Evolutionary conservation across 2,113 vertebrate species (phyloP), one percentile per base, ranked within the genome.

Genomic region (Notarius quadriscutis): DNA sequence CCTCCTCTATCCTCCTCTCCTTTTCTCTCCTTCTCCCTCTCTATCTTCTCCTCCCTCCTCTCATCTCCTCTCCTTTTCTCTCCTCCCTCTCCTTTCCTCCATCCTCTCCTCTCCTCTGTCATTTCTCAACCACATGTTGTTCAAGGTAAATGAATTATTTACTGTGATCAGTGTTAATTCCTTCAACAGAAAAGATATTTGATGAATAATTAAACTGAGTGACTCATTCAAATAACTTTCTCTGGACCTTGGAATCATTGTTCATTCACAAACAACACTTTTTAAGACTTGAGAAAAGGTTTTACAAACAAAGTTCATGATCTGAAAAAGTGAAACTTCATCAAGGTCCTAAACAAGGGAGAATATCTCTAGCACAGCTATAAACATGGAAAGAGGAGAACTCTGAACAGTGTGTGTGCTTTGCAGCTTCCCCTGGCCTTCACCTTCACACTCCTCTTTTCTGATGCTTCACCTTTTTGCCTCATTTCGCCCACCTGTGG

Each of bases 151-250:
- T 89, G 55, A 71, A 88, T 85, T 79, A 87, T 89, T 89, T 80
- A 89, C 84, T 53, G 57, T 63, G 84, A 89, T 83, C 71, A 89
- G 89, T 65, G 72, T 58, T 83, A 86, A n/a, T 83, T 71, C 51
- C 63, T 83, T 67, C 65, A 63, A 72, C 72, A 62, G 51, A 86
- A 63, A 69, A 87, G 79, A 27, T 55, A 41, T 48, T 17, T 83
- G 77, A 89, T 87, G 84, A 86, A 85, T 89, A 87, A 85, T 85
- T 85, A 83, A 87, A 82, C 25, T 53, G 60, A 82, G 50, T 20
- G 55, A 22, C 84, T 15, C 41, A 34, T 67, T 69, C 53, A 69
- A 27, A 60, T 60, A 27, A 69, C 27, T 69, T 51, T 58, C 84
- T 81, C 41, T 67, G 41, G n/a, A 75, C 84, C 25, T 69, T 83